phyloP scores from a whole-genome alignment of 2,888 invertebrate species.

The Megastigmus dorsalis region DNA sequence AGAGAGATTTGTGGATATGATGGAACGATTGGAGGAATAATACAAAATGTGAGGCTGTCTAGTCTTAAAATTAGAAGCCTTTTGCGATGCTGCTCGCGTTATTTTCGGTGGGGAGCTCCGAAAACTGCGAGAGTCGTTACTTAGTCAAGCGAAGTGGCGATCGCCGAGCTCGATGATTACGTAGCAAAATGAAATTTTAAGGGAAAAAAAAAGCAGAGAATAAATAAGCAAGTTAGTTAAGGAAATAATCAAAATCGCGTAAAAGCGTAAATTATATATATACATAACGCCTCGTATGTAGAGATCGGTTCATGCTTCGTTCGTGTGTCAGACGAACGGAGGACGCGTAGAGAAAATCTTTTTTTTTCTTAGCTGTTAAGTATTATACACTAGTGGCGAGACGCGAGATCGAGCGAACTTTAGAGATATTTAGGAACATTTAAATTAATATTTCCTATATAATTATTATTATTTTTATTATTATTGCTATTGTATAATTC shows the following conservation, averaged over 20 bases:
- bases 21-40: conserved; percentile 44
- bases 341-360: conserved; percentile 46
- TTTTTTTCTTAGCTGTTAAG: conserved; percentile 51
- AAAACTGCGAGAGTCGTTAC: conserved; percentile 15
- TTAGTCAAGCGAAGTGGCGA: conserved; percentile 18
- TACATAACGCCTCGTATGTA: conserved; percentile 14
- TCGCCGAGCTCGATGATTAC: conserved; percentile 10
- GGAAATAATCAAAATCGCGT: conserved; percentile 27
- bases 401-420: conserved; percentile 32
- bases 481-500: conserved; percentile 50
- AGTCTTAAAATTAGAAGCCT: conserved; percentile 70
- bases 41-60: conserved; percentile 69
- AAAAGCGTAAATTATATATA: conserved; percentile 19
- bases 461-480: conserved; percentile 52
- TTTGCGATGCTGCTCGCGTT: conserved; percentile 63
- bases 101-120: conserved; percentile 22
- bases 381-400: conserved; percentile 34
- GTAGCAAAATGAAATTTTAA: conserved; percentile 27
- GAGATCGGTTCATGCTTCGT: conserved; percentile 28
- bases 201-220: neutral
- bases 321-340: conserved; percentile 1
- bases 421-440: conserved; percentile 42
- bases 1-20: conserved; percentile 5
- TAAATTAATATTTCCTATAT: conserved; percentile 46
- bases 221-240: conserved; percentile 19